A percentile compares a stretch with the other conserved stretches of the same genome.
These are phyloP conservation scores for Drosophila serrata DNA, from an alignment of 1,140 invertebrate species.

Conservation along the genomic window DNA sequence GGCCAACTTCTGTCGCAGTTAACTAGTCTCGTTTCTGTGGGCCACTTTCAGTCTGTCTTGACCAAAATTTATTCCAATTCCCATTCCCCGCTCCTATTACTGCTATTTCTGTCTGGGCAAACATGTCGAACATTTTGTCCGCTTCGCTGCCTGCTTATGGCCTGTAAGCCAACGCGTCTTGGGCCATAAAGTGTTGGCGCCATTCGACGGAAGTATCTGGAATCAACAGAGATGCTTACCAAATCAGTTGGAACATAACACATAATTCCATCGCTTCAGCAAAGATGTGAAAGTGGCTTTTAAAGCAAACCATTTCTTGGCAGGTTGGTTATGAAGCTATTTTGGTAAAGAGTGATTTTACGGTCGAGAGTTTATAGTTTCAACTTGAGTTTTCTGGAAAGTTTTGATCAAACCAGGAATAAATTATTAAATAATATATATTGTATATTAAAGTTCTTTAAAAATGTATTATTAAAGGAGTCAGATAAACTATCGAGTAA, in stretches of 20 bases:
- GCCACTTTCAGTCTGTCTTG: slow-evolving; percentile 52
- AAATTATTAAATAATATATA: neutral
- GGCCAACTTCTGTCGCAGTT: slow-evolving; percentile 47
- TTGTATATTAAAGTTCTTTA: no score
- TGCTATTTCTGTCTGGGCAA: slow-evolving; percentile 61
- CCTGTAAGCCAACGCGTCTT: slow-evolving; percentile 41
- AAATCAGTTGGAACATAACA: slow-evolving; percentile 48
- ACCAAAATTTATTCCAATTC: slow-evolving; percentile 33
- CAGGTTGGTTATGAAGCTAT: slow-evolving; percentile 4
- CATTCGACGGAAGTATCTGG: slow-evolving; percentile 39
- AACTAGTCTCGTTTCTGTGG: slow-evolving; percentile 55
- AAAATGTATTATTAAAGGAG: no score
- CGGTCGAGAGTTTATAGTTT: neutral
- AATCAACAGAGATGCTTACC: slow-evolving; percentile 49
- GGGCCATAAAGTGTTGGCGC: slow-evolving; percentile 68
- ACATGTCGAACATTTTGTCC: slow-evolving; percentile 78
- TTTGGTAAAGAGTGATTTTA: neutral
- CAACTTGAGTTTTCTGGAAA: neutral
- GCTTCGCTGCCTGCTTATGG: slow-evolving; percentile 61
- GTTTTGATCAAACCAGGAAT: neutral
- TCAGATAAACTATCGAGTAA: no score
- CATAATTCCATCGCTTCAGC: neutral
- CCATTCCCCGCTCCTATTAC: neutral
- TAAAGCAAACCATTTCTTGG: neutral
- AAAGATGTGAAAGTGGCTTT: neutral